Base-by-base conservation (phyloP, 2,113 vertebrate species). In the Taurulus bubalis region DNA sequence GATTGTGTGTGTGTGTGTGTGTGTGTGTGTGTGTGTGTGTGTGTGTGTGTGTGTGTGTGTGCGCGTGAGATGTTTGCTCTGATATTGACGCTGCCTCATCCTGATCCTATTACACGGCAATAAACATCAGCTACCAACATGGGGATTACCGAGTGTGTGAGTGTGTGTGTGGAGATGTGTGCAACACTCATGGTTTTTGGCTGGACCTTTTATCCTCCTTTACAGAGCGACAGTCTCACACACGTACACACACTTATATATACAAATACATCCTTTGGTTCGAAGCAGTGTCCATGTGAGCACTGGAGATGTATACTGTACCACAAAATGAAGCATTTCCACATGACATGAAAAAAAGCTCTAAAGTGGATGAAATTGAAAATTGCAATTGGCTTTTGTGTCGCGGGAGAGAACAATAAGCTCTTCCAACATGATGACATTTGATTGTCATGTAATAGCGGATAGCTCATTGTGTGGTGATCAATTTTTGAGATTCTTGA, bases 81-180 rank as follows among this genome's bases (percentile, higher is more conserved):
- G 94, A 96, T 95, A 95, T 92, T 92, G 95, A 95, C 89, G 87
- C 92, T 91, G 94, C 95, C 93, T 96, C 93, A 95, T 94, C 85
- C 94, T 95, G 95, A 96, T 96, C 95, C 96, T 95, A 96, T 96
- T 96, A 96, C 93, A 96, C 89, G 96, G 95, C 96, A 96, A 96
- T 96, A 96, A 96, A 93, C 94, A 94, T 75, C 89, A 92, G 92
- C 92, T 92, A 91, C 90, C 94, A 92, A 94, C 95, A 94, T 86
- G 91, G 91, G 95, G 96, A 95, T 96, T 90, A 96, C 82, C 56
- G 87, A 81, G 82, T 77, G 80, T 68, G 77, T 71, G 67, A n/a
- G 79, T 63, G 80, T 74, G 88, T 74, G 88, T 72, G 82, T 83
- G 71, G 64, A 58, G 65, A 77, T 79, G 78, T 80, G 83, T 79